Base-by-base conservation (phyloP, 2,888 invertebrate genomes). In the Nomada lathburiana region DNA sequence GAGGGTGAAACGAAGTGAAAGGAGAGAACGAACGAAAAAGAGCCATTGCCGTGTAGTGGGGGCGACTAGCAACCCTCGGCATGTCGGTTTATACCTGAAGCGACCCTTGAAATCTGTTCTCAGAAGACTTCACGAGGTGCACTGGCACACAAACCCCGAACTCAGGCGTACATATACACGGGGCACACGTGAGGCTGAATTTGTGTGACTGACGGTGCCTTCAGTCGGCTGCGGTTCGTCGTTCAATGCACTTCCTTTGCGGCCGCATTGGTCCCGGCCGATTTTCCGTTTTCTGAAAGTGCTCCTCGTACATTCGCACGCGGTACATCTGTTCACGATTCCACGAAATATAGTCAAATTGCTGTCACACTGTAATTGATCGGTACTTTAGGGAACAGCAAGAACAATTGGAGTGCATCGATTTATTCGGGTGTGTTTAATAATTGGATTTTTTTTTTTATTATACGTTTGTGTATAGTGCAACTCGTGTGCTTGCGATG, bases 21-120 rank as follows among this genome's bases (percentile, higher is more conserved):
- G 73, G 64, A 77, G 76, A 82, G 26, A 62, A 20, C 64, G 52
- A 42, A 50, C 16, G 53, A 53, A 57, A 70, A 64, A 59, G 63
- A 52, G 70, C 53, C 63, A 57, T 42, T 62, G 47, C 13, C 52
- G 53, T 13, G 65, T n/a, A 16, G 57, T n/a, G 23, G 68, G 23
- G 65, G 52, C 29, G 50, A 29, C 50, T 72, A 80, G 81, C 89
- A 86, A 89, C 90, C 91, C 89, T 87, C 86, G 76, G 59, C 82
- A 80, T 77, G 81, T 77, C 85, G 85, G 81, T 88, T 88, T 88
- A 85, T 91, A 91, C 91, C 91, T 92, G 90, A 88, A 89, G 86
- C 89, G 90, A 91, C 89, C 91, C 90, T 90, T 86, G 86, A 91
- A 92, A 92, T 91, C 89, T 90, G 86, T 92, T 92, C 91, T 87